Conservation (phyloP, 2,113 vertebrate genomes). For the Carettochelys insculpta region DNA sequence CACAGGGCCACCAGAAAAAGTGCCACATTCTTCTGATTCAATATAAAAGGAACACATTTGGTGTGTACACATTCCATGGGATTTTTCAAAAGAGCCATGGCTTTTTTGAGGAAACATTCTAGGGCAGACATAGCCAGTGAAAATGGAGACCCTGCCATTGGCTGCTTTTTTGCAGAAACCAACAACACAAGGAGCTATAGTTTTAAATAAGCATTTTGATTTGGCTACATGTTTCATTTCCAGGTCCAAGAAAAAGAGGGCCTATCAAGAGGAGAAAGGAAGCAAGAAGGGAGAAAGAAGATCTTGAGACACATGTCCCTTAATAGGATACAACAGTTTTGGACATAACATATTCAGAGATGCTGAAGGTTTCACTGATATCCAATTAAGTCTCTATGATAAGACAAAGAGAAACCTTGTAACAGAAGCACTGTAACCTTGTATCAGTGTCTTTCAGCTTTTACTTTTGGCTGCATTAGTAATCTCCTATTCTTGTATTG, state of each 20-base stretch:
- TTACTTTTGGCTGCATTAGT: neutral
- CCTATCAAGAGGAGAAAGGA: neutral
- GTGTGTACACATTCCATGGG: too few species aligned
- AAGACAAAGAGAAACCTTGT: neutral
- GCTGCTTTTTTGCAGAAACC: neutral
- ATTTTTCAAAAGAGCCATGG: too few species aligned
- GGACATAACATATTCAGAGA: neutral
- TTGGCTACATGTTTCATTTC: neutral
- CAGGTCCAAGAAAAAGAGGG: neutral
- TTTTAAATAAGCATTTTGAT: neutral
- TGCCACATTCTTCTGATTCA: too few species aligned
- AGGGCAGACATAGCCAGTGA: too few species aligned
- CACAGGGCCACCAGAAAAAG: too few species aligned
- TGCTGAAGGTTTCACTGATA: neutral
- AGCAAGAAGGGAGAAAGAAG: neutral
- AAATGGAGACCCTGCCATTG: too few species aligned
- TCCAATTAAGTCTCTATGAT: neutral
- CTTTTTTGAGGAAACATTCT: too few species aligned
- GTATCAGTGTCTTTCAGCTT: neutral
- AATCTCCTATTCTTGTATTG: neutral
- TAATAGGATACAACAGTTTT: neutral
- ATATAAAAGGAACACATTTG: too few species aligned
- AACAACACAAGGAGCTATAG: neutral
- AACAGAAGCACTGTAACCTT: rapidly evolving
- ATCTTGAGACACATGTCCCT: neutral